These are phyloP conservation scores for Atta cephalotes DNA, from an alignment of 1,140 invertebrate genomes.

Conservation along the genomic window DNA sequence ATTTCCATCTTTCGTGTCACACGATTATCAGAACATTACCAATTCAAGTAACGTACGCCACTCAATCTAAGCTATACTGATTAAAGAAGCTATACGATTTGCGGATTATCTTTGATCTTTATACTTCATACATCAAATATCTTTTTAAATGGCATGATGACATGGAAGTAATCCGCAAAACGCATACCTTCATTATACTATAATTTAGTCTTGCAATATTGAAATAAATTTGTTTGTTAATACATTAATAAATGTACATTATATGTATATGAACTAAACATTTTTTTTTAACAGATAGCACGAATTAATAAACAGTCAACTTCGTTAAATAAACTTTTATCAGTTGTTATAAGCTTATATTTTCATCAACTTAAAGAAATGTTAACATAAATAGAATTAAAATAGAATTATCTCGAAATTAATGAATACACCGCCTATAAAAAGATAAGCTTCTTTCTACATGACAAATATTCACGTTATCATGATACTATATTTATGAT, in stretches of 20 bases:
- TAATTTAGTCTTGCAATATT: neutral
- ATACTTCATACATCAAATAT: too few relatives aligned
- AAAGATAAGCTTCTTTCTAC: neutral
- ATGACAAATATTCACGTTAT: neutral
- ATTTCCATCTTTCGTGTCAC: slow-evolving; percentile 62
- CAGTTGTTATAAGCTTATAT: neutral
- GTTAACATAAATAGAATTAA: neutral
- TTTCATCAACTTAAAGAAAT: neutral
- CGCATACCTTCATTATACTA: neutral
- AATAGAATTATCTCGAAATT: neutral
- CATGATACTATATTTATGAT: neutral
- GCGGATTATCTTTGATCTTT: too few relatives aligned
- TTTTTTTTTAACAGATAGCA: neutral
- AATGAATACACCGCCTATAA: neutral
- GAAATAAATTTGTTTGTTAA: neutral
- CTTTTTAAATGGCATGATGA: too few relatives aligned
- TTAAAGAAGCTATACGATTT: neutral
- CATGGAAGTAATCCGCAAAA: too few relatives aligned
- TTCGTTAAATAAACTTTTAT: neutral
- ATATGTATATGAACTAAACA: neutral
- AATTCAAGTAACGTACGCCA: slow-evolving; percentile 7
- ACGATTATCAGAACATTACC: slow-evolving; percentile 41
- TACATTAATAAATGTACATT: neutral
- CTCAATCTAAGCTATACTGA: slow-evolving; percentile 12
- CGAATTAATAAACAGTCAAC: neutral